A percentile compares a stretch with the other conserved stretches of the same genome.
These are phyloP conservation scores for Chironomus tepperi DNA, from an alignment of 1,140 invertebrate genomes.

Conservation along the genomic window DNA sequence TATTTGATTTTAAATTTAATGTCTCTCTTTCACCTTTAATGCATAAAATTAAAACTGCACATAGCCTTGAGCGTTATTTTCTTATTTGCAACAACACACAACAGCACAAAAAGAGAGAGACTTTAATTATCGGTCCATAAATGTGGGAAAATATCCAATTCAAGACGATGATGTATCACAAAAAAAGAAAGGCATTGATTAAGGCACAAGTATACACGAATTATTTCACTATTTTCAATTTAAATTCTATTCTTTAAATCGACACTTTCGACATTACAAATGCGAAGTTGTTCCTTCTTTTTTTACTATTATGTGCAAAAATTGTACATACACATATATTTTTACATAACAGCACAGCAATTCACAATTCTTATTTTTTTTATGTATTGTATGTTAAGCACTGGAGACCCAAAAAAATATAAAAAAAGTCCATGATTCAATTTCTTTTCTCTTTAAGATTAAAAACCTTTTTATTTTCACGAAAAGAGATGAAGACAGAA, in stretches of 20 bases:
- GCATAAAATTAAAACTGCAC: too few species aligned
- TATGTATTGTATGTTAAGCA: not conserved
- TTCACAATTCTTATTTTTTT: not conserved
- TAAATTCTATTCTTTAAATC: conserved; percentile 9
- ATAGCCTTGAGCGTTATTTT: not conserved
- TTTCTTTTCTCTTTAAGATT: not conserved
- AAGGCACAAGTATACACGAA: not conserved
- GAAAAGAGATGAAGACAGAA: not conserved
- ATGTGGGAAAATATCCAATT: conserved; percentile 2
- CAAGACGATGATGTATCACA: not conserved
- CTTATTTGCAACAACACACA: not conserved
- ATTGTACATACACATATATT: not conserved
- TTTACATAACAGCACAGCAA: not conserved
- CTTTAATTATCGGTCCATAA: conserved; percentile 13
- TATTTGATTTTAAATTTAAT: not conserved
- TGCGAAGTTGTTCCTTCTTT: not conserved
- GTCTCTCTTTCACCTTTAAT: not conserved
- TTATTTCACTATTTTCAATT: not conserved
- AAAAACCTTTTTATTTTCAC: conserved; percentile 4
- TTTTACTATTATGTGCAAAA: not conserved
- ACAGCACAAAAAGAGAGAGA: not conserved
- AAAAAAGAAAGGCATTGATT: not conserved
- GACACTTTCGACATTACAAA: not conserved
- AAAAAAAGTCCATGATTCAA: not conserved
- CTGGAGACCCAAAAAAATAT: not conserved